Conservation (phyloP, 2,113 vertebrate genomes). For the Diadophis punctatus region DNA sequence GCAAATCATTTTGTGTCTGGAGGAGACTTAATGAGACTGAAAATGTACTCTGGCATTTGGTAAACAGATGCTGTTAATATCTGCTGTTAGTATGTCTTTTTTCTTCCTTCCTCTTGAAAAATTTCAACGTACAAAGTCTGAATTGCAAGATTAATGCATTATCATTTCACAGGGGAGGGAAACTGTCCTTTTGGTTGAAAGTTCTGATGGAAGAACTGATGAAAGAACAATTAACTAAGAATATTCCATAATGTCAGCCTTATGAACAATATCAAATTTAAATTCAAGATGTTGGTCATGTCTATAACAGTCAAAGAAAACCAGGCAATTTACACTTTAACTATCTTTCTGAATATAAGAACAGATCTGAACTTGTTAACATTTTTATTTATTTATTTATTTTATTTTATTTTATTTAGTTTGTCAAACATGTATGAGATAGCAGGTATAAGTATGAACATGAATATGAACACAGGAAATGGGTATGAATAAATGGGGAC, state of each 20-base stretch:
- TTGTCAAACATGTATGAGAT: too few species aligned
- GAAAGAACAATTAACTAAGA: slow-evolving; percentile 1
- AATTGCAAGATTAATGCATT: not conserved
- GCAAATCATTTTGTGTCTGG: not conserved
- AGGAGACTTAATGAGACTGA: not conserved
- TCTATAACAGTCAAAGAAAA: not conserved
- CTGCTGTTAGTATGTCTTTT: not conserved
- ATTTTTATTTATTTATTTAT: too few species aligned
- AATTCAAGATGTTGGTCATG: not conserved
- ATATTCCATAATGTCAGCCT: not conserved
- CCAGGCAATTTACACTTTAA: not conserved
- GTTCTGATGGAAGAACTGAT: not conserved
- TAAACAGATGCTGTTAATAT: not conserved
- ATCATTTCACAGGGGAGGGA: not conserved
- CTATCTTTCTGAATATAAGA: not conserved
- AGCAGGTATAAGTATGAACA: too few species aligned
- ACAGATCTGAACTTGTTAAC: not conserved
- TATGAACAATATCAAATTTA: not conserved
- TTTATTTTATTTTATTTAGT: too few species aligned
- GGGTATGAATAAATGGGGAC: too few species aligned
- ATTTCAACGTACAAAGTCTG: not conserved
- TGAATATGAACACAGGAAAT: too few species aligned
- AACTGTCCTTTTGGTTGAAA: not conserved
- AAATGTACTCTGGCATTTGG: not conserved
- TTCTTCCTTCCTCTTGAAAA: not conserved